Conservation (phyloP, 2,113 vertebrate species). For the Myrmophylax atrothorax region DNA sequence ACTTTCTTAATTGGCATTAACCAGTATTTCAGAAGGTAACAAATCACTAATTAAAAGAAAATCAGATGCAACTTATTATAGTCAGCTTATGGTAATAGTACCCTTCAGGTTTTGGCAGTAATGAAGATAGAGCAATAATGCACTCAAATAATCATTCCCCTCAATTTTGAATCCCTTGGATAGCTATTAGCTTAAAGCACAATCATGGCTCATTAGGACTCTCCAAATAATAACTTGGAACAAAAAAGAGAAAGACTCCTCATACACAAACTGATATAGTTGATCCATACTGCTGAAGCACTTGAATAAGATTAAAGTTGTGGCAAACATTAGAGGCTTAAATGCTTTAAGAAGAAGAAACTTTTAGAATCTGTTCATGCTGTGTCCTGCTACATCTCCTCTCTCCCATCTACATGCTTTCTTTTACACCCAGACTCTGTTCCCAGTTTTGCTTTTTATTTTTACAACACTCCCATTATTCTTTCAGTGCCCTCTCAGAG, state of each 20-base stretch:
- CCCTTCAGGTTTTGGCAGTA: conserved; percentile 41
- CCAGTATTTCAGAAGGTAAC: conserved; percentile 28
- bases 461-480: neutral
- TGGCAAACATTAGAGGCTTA: neutral
- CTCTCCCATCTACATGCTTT: neutral
- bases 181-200: conserved; percentile 39
- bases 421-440: neutral
- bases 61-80: conserved; percentile 19
- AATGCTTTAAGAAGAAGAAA: neutral
- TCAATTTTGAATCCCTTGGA: conserved; percentile 28
- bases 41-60: conserved; percentile 55
- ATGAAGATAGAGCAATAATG: conserved; percentile 57
- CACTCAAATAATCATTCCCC: conserved; percentile 41
- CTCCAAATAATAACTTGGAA: conserved; percentile 39
- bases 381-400: neutral
- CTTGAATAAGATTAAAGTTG: neutral
- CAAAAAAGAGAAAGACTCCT: neutral
- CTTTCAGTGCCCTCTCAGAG: neutral
- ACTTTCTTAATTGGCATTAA: conserved; percentile 27
- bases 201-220: conserved; percentile 37
- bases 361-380: neutral
- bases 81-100: conserved; percentile 36
- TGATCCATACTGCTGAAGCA: neutral
- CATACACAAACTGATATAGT: neutral
- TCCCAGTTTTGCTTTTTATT: neutral